Evolutionary conservation across 30 jellyfish, hydroid and myxozoan genomes (phyloP).

Genomic region (Clytia hemisphaerica): DNA sequence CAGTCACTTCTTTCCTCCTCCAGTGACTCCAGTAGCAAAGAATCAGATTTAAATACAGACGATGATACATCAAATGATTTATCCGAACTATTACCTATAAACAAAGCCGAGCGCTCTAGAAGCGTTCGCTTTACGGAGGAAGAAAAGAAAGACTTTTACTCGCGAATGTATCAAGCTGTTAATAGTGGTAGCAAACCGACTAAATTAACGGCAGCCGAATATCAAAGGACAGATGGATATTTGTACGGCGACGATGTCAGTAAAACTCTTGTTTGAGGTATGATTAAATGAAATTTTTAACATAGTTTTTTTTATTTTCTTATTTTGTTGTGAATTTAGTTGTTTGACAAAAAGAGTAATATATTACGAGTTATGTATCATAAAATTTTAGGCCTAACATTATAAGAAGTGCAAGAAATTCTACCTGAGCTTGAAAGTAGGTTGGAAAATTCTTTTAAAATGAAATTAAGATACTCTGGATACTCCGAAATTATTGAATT

Average conservation of each 20-base stretch:
- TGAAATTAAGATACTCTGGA: no score
- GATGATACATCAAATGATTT: not conserved
- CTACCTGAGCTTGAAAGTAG: no score
- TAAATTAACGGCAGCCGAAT: not conserved
- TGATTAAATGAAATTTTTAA: not conserved
- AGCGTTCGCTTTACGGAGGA: constrained; percentile 21
- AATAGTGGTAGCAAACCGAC: no score
- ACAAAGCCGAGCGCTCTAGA: not conserved
- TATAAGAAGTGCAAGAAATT: no score
- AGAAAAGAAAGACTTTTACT: not conserved
- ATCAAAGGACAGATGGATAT: not conserved
- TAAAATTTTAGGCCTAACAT: no score
- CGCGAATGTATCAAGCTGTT: not conserved
- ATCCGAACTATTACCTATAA: constrained; percentile 1
- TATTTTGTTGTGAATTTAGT: not conserved
- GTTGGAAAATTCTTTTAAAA: no score
- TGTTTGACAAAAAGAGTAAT: no score
- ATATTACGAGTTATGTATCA: no score
- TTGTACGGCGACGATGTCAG: not conserved
- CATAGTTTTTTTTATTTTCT: not conserved
- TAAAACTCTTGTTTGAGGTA: not conserved
- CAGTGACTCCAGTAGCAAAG: not conserved
- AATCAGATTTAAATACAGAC: constrained; percentile 1
- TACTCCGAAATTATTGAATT: no score
- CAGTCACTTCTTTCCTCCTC: no score